These are phyloP conservation scores for Bergia puertoricense DNA, from an alignment of 92 coral and sea anemone genomes.

Conservation along the genomic window DNA sequence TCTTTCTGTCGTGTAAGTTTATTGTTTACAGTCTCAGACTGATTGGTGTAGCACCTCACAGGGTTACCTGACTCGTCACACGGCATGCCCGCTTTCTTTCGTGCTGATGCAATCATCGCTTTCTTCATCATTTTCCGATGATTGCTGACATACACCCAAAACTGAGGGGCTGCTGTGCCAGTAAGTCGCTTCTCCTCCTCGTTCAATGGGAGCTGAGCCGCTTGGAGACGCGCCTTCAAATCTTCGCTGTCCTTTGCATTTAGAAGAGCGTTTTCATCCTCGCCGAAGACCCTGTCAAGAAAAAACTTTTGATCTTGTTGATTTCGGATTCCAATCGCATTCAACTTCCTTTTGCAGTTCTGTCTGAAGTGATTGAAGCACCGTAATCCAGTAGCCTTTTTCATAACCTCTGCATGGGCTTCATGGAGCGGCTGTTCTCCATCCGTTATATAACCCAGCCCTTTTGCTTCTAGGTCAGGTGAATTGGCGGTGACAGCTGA, in stretches of 20 bases:
- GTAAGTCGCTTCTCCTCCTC: slow-evolving; percentile 46
- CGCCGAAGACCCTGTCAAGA: slow-evolving; percentile 54
- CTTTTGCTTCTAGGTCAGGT: slow-evolving; percentile 38
- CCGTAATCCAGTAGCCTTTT: slow-evolving; percentile 49
- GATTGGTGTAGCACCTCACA: slow-evolving; percentile 44
- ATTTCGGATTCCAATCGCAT: slow-evolving; percentile 28
- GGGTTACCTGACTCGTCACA: slow-evolving; percentile 29
- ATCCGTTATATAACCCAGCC: slow-evolving; percentile 52
- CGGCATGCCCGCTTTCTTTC: slow-evolving; percentile 62
- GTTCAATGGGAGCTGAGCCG: slow-evolving; percentile 30
- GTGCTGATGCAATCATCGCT: slow-evolving; percentile 48
- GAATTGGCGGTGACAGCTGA: slow-evolving; percentile 34
- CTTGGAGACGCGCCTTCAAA: slow-evolving; percentile 31
- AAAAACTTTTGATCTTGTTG: slow-evolving; percentile 52
- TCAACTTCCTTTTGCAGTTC: slow-evolving; percentile 44
- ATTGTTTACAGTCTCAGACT: slow-evolving; percentile 61
- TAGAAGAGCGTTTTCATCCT: slow-evolving; percentile 32
- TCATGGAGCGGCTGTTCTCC: slow-evolving; percentile 54
- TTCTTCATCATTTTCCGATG: slow-evolving; percentile 47
- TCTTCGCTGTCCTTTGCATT: slow-evolving; percentile 43
- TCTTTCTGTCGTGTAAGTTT: slow-evolving; percentile 60
- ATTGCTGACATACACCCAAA: slow-evolving; percentile 37
- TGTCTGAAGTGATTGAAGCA: slow-evolving; percentile 52
- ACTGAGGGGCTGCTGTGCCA: slow-evolving; percentile 11
- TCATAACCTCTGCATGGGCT: slow-evolving; percentile 43